Base-by-base conservation (phyloP, 2,113 vertebrate genomes). In the Neotragus moschatus region DNA sequence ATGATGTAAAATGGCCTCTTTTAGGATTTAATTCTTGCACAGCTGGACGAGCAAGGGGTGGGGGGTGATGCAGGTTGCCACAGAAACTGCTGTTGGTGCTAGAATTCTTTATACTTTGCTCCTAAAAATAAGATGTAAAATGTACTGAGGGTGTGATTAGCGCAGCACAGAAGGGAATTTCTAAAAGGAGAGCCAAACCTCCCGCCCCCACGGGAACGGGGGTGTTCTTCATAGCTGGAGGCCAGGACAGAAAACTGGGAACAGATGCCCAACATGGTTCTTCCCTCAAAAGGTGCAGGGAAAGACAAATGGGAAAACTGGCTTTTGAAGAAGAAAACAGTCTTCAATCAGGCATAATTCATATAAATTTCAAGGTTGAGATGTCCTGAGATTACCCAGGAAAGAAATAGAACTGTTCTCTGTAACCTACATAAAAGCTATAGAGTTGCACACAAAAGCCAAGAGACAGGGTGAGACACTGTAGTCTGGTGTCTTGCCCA, bases 51-150 rank as follows among this genome's bases (percentile, higher is more conserved):
- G 93, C 85, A 86, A 70, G 39, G 39, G 39, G 5, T 21, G 19
- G 94, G 94, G 97, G 86, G 63, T 10, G 84, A 97, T 51, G 81
- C 93, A 96, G 91, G 98, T 98, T 98, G 98, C 97, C 97, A 98
- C 96, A 98, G 98, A 98, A 98, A 98, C 97, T 98, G 96, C 97
- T 97, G 93, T 91, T 97, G 96, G 96, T 97, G 93, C 97, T 93
- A 91, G 97, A 91, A 97, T 96, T 89, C 98, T 98, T 97, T 97
- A 96, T 98, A 96, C 97, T 97, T 97, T 96, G 96, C 97, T 97
- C 97, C 98, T 98, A 98, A 98, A 98, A 98, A 98, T 98, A 98
- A 98, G 97, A 97, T 93, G 96, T 97, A 97, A 97, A 97, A 98
- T 98, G 97, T 96, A 97, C 96, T 0, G 61, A 97, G 98, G 98